Percentiles rank a stretch among this genome's conserved stretches.
phyloP scores from a whole-genome alignment of 1,140 invertebrate species.

The Plectrocnemia conspersa region DNA sequence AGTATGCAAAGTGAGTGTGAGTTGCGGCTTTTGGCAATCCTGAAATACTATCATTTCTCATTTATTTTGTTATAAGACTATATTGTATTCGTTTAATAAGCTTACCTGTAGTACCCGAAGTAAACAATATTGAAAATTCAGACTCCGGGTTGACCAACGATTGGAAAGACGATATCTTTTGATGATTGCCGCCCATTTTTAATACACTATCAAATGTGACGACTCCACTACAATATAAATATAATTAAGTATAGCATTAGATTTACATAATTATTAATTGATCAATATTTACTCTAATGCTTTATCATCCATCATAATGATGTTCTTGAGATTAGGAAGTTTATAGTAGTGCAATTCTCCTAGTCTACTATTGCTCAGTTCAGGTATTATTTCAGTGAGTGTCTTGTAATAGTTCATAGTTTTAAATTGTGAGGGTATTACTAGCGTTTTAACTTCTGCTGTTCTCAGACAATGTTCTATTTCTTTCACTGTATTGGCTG shows the following conservation, averaged over 20 bases:
- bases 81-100: neutral
- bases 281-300: conserved; percentile 45
- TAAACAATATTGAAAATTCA: conserved; percentile 73
- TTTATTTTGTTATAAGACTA: conserved; percentile 6
- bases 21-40: conserved; percentile 71
- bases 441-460: conserved; percentile 62
- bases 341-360: conserved; percentile 41
- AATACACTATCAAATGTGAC: conserved; percentile 23
- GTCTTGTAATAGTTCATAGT: conserved; percentile 65
- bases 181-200: conserved; percentile 7
- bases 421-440: conserved; percentile 60
- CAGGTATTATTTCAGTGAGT: conserved; percentile 47
- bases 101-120: conserved; percentile 61
- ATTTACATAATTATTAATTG: neutral
- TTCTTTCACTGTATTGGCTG: conserved; percentile 66
- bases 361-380: conserved; percentile 37
- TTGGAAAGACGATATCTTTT: conserved; percentile 18
- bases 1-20: conserved; percentile 69
- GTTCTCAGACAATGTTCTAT: conserved; percentile 70
- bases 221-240: conserved; percentile 24
- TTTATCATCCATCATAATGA: conserved; percentile 51
- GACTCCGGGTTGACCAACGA: conserved; percentile 56
- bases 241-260: neutral
- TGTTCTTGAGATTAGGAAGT: conserved; percentile 46
- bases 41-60: conserved; percentile 14